A percentile compares a stretch with the other conserved stretches of the same genome.
Evolutionary conservation across 1,140 invertebrate genomes (phyloP).

Genomic region (Anoplophora glabripennis): DNA sequence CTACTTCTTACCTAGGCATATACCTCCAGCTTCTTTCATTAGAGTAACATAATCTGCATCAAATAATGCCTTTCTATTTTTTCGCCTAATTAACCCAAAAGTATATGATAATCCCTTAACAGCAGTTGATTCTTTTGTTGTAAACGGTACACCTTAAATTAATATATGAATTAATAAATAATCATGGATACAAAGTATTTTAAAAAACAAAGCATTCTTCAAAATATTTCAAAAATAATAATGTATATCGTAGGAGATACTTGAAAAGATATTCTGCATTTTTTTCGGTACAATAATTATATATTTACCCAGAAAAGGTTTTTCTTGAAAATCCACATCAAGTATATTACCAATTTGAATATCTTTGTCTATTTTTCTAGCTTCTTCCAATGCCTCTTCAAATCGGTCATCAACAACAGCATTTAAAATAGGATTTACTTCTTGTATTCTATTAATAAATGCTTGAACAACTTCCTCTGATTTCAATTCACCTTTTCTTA

Average conservation of each 20-base stretch:
- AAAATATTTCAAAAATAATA: slow-evolving; percentile 27
- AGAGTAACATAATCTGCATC: slow-evolving; percentile 76
- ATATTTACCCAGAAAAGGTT: slow-evolving; percentile 66
- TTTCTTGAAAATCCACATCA: slow-evolving; percentile 58
- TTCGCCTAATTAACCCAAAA: slow-evolving; percentile 61
- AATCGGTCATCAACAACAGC: slow-evolving; percentile 78
- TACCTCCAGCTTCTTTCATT: slow-evolving; percentile 78
- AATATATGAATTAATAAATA: too few relatives aligned
- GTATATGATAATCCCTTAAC: slow-evolving; percentile 63
- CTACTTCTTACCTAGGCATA: slow-evolving; percentile 64
- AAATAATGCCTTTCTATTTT: slow-evolving; percentile 55
- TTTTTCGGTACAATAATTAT: background rate
- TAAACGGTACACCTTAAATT: slow-evolving; percentile 74
- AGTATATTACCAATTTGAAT: slow-evolving; percentile 56
- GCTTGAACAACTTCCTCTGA: slow-evolving; percentile 69
- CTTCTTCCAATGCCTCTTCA: slow-evolving; percentile 73
- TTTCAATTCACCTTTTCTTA: slow-evolving; percentile 60
- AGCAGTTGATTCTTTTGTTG: slow-evolving; percentile 60
- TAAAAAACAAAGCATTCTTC: background rate
- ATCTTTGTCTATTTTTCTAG: slow-evolving; percentile 65
- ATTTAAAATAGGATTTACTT: slow-evolving; percentile 77
- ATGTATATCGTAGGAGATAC: too few relatives aligned
- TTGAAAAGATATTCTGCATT: too few relatives aligned
- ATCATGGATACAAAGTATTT: background rate
- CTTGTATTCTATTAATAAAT: slow-evolving; percentile 75